Conservation (phyloP, 1,140 invertebrate genomes). For the Nixonia krombeini region DNA sequence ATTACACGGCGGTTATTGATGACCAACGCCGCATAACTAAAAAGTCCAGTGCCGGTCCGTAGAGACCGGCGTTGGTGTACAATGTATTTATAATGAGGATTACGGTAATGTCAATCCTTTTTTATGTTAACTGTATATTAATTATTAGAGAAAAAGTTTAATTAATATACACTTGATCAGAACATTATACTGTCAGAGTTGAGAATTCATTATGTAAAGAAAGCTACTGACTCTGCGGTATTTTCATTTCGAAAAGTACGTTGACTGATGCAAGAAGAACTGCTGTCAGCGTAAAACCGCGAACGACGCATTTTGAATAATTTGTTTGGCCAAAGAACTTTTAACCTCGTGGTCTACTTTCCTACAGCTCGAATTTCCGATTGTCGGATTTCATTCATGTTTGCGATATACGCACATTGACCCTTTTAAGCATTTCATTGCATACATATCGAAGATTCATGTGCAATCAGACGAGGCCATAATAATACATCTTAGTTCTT, state of each 20-base stretch:
- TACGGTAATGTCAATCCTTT: too few relatives aligned
- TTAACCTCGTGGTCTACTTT: conserved; percentile 7
- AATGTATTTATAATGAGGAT: too few relatives aligned
- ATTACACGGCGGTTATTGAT: too few relatives aligned
- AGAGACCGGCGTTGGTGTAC: too few relatives aligned
- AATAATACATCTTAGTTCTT: background rate
- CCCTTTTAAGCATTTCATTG: background rate
- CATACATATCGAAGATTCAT: background rate
- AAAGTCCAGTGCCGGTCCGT: too few relatives aligned
- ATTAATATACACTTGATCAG: too few relatives aligned
- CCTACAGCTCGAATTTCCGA: background rate
- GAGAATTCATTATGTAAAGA: too few relatives aligned
- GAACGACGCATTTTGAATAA: background rate
- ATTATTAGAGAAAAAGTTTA: too few relatives aligned
- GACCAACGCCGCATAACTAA: too few relatives aligned
- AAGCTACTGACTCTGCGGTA: too few relatives aligned
- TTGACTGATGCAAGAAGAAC: background rate
- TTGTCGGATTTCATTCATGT: background rate
- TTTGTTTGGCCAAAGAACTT: background rate
- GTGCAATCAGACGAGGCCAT: background rate
- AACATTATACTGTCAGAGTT: too few relatives aligned
- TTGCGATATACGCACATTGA: background rate
- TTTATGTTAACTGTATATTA: too few relatives aligned
- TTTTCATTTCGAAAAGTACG: background rate
- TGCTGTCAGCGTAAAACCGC: background rate